A percentile compares a stretch with the other conserved stretches of the same genome.
Evolutionary conservation across 2,113 vertebrate species (phyloP).

Genomic region (Podarcis cretensis): DNA sequence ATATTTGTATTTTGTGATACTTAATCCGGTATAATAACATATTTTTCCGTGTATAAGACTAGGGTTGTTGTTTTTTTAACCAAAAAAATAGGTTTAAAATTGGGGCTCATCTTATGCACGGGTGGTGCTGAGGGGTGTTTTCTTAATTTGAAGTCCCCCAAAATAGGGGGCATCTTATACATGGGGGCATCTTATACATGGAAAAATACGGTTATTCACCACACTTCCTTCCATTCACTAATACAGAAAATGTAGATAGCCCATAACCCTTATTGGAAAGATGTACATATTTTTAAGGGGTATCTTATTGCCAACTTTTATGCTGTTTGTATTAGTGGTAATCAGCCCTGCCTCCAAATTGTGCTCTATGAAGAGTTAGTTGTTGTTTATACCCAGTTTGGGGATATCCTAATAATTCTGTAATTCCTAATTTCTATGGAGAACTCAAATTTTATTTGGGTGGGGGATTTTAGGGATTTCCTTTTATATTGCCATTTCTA

Average conservation of each 20-base stretch:
- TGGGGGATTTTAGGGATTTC: not conserved
- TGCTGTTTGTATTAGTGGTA: not conserved
- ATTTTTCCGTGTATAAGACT: too few relatives aligned
- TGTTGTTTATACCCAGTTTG: not conserved
- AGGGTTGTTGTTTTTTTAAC: too few relatives aligned
- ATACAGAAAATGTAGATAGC: not conserved
- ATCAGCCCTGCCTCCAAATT: not conserved
- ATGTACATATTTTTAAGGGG: not conserved
- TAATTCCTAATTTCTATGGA: not conserved
- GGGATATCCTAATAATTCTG: not conserved
- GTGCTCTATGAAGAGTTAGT: not conserved
- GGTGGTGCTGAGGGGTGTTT: too few relatives aligned
- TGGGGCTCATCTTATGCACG: too few relatives aligned
- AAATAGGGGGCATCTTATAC: too few relatives aligned
- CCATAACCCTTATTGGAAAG: not conserved
- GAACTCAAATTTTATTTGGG: not conserved
- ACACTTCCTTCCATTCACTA: not conserved
- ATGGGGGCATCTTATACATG: too few relatives aligned
- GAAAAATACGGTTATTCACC: not conserved
- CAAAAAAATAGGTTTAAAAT: too few relatives aligned
- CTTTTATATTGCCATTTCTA: accelerated
- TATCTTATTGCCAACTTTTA: not conserved
- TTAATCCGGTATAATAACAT: not conserved
- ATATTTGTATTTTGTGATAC: not conserved
- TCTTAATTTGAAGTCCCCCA: too few relatives aligned